Base-by-base conservation (phyloP, 2,113 vertebrate species). In the Elaphurus davidianus region DNA sequence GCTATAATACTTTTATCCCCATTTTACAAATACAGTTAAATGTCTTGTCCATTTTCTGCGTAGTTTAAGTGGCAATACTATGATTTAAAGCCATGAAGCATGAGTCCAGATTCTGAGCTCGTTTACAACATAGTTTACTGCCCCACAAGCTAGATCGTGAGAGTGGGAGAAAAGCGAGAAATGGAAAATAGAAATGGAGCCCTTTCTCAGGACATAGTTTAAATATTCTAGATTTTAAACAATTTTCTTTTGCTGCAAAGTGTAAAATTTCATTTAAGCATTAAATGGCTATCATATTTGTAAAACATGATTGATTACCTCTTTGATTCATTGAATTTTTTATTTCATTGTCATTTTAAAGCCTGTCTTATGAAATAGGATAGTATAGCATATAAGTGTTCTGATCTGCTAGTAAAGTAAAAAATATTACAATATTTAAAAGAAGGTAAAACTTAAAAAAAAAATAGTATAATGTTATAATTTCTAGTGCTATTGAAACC, bases 251-350 rank as follows among this genome's bases (percentile, higher is more conserved):
- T 82, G 27, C 27, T 92, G 0, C 91, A 47, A 96, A 85, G 7
- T 88, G 94, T 55, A 94, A 74, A 78, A 17, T 93, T 25, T 78
- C 36, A 84, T 57, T 91, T 89, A 43, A 50, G 50, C 8, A 88
- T 76, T 83, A 93, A 81, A 16, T 89, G 7, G 43, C 60, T 92
- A 11, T 78, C 36, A 71, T 57, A 50, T 57, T 95, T 88, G 86
- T 33, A 62, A 92, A 60, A 83, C 19, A 52, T 76, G 55, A 86
- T 91, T 86, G 9, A 43, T 88, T 87, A 81, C 64, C 5, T 93
- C 23, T 74, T 98, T 95, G 45, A 96, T 88, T 55, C 60, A 96
- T 23, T 87, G 12, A 74, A 79, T 91, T 97, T 98, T 90, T 3
- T 88, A 86, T 93, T 95, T 88, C 5, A 43, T 87, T 96, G 5